Evolutionary conservation across 2,113 vertebrate genomes (phyloP).

Genomic region (Tenebrosternarchus preto): DNA sequence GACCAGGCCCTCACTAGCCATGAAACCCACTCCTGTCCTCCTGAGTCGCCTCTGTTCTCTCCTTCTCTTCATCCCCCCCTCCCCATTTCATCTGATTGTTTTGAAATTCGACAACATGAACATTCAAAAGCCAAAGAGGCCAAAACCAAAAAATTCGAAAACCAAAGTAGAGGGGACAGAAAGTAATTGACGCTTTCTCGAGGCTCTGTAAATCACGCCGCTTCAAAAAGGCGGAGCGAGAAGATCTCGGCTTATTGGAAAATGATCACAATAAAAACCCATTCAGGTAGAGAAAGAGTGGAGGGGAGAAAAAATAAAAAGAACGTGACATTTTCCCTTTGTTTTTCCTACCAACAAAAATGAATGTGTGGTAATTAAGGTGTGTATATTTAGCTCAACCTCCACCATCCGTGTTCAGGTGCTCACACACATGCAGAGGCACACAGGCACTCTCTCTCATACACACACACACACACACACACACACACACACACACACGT

Average conservation of each 20-base stretch:
- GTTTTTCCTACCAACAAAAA: slow-evolving; percentile 39
- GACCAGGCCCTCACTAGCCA: not conserved
- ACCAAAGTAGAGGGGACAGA: slow-evolving; percentile 25
- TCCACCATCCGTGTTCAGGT: slow-evolving; percentile 10
- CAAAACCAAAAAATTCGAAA: slow-evolving; percentile 26
- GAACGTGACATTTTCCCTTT: slow-evolving; percentile 51
- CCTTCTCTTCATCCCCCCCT: slow-evolving; percentile 48
- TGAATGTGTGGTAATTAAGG: slow-evolving; percentile 55
- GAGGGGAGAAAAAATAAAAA: slow-evolving; percentile 26
- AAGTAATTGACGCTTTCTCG: slow-evolving; percentile 18
- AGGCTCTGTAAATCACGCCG: slow-evolving; percentile 43
- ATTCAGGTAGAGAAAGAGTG: not conserved
- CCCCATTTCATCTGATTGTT: slow-evolving; percentile 41
- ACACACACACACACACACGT: not conserved
- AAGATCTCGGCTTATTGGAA: not conserved
- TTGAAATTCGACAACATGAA: slow-evolving; percentile 41
- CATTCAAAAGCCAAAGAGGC: slow-evolving; percentile 13
- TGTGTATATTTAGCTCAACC: slow-evolving; percentile 36
- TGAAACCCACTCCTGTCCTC: slow-evolving; percentile 7
- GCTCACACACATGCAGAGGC: not conserved
- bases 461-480: not conserved
- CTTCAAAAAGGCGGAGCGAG: slow-evolving; percentile 47
- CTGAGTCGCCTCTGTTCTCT: slow-evolving; percentile 43
- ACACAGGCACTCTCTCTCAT: too few species aligned
- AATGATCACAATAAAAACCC: slow-evolving; percentile 54